phyloP scores from a whole-genome alignment of 2,888 invertebrate genomes.

The Tholera decimalis region DNA sequence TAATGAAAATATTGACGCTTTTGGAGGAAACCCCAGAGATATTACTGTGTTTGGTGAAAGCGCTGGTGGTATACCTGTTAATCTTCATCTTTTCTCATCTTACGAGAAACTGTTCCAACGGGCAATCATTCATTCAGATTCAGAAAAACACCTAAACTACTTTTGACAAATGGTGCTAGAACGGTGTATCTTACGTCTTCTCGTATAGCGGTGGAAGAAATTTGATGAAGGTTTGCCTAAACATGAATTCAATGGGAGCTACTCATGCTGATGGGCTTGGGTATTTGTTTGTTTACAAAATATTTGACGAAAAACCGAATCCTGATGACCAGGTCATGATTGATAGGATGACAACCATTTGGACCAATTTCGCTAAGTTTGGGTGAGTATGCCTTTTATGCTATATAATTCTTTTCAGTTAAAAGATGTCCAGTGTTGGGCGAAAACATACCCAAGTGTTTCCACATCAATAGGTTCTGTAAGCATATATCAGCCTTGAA shows the following conservation, averaged over 20 bases:
- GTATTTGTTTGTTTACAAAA: conserved; percentile 50
- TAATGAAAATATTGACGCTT: conserved; percentile 69
- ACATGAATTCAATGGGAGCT: conserved; percentile 38
- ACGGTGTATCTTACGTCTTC: conserved; percentile 47
- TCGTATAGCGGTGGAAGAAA: conserved; percentile 45
- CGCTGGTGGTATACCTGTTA: conserved; percentile 65
- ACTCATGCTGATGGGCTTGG: conserved; percentile 58
- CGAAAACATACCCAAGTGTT: too few relatives aligned
- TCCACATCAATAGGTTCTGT: too few relatives aligned
- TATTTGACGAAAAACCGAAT: conserved; percentile 18
- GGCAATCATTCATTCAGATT: conserved; percentile 54
- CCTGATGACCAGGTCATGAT: conserved; percentile 55
- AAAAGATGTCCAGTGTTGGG: too few relatives aligned
- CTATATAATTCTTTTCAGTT: too few relatives aligned
- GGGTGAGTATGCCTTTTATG: conserved; percentile 22
- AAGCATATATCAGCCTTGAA: too few relatives aligned
- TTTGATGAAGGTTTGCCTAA: not conserved
- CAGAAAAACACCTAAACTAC: conserved; percentile 16
- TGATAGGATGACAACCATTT: conserved; percentile 57
- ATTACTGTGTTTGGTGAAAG: conserved; percentile 69
- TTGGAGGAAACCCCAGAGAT: conserved; percentile 68
- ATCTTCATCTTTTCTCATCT: conserved; percentile 41
- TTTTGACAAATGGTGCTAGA: conserved; percentile 23
- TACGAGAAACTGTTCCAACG: conserved; percentile 48
- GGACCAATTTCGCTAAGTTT: conserved; percentile 65